Percentiles rank a stretch among this genome's conserved stretches.
Evolutionary conservation across 2,888 invertebrate genomes (phyloP).

Genomic region (Campoletis raptor): DNA sequence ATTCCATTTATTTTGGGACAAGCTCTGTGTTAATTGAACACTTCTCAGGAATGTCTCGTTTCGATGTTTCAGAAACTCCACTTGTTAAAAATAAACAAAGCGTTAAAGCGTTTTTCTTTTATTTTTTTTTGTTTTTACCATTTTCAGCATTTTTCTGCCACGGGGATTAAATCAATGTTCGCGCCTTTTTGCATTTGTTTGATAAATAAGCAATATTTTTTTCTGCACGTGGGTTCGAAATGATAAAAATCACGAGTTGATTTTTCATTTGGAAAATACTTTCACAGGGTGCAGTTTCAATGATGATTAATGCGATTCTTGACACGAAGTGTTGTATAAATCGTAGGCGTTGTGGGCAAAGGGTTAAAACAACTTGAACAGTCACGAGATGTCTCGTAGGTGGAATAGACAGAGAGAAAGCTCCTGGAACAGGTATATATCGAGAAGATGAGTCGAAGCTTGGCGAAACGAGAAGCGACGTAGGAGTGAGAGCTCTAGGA

Average conservation of each 20-base stretch:
- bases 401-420: constrained; percentile 57
- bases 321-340: background rate
- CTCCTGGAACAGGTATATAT: constrained; percentile 43
- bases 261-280: constrained; percentile 14
- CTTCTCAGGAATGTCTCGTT: constrained; percentile 32
- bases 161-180: background rate
- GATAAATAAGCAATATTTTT: background rate
- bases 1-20: constrained; percentile 52
- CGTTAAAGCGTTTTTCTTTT: background rate
- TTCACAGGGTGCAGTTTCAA: constrained; percentile 18
- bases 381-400: constrained; percentile 48
- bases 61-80: constrained; percentile 11
- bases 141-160: background rate
- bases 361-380: constrained; percentile 38
- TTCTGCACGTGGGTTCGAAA: background rate
- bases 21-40: constrained; percentile 4
- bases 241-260: background rate
- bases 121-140: background rate
- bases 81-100: background rate
- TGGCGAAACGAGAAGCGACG: constrained; percentile 43
- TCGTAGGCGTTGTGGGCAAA: constrained; percentile 37
- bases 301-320: constrained; percentile 47
- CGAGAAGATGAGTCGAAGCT: constrained; percentile 36
- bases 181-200: background rate
- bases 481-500: constrained; percentile 49